phyloP scores from a whole-genome alignment of 1,140 invertebrate species.

The Aphelinus certus region DNA sequence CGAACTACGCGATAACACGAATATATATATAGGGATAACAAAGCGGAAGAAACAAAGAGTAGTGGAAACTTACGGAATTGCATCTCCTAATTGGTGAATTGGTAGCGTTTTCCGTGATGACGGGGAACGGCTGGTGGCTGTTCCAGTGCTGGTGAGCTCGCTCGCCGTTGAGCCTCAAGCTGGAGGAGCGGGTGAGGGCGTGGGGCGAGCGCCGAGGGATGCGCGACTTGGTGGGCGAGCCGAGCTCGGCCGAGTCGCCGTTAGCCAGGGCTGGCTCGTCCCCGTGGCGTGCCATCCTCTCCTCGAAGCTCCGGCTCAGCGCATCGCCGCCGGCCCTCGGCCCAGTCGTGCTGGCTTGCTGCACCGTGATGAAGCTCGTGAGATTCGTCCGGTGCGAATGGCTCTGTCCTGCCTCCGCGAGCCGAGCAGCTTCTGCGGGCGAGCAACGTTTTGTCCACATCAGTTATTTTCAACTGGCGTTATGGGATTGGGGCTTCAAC shows the following conservation, averaged over 20 bases:
- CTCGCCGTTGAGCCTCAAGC: conserved; percentile 61
- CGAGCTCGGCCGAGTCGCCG: conserved; percentile 7
- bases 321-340: no score
- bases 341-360: no score
- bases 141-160: conserved; percentile 44
- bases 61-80: conserved; percentile 26
- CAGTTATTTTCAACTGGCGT: no score
- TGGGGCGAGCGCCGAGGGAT: conserved; percentile 52
- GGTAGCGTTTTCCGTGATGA: conserved; percentile 60
- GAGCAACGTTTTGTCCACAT: no score
- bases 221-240: conserved; percentile 13
- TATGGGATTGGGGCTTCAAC: no score
- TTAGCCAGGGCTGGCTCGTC: conserved; percentile 34
- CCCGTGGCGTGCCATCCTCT: conserved; percentile 49
- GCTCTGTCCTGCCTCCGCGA: no score
- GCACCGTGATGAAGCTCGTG: no score
- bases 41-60: no score
- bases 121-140: conserved; percentile 51
- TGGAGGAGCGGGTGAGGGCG: conserved; percentile 62
- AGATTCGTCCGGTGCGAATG: no score
- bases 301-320: background rate
- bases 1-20: no score
- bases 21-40: no score
- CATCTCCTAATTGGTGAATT: conserved; percentile 57
- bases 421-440: no score